Percentiles rank a stretch among this genome's conserved stretches.
Conservation (phyloP, 1,140 invertebrate species). For the Ceratosolen fusciceps region DNA sequence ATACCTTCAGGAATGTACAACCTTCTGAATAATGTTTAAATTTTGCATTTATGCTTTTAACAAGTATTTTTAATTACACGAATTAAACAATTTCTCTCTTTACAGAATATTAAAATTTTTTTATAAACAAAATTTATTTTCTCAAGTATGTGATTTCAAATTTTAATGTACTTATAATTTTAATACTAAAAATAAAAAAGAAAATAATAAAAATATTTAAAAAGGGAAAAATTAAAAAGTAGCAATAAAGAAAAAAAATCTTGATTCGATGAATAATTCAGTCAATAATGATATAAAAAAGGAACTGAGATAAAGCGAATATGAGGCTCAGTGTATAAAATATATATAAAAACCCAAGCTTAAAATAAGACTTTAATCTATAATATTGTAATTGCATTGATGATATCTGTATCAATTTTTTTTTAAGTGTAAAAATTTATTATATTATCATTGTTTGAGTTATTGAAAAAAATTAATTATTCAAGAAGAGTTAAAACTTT, state of each 20-base stretch:
- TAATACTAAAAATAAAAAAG: background rate
- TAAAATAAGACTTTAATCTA: conserved; percentile 18
- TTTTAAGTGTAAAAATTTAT: too few relatives aligned
- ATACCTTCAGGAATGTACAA: too few relatives aligned
- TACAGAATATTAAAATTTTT: too few relatives aligned
- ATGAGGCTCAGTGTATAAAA: background rate
- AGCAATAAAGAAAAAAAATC: background rate
- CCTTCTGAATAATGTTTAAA: too few relatives aligned
- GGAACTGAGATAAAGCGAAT: background rate
- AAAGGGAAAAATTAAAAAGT: background rate
- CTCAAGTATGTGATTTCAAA: conserved; percentile 12
- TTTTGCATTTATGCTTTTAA: too few relatives aligned
- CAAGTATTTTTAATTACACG: too few relatives aligned
- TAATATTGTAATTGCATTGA: conserved; percentile 1
- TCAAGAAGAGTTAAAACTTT: too few relatives aligned
- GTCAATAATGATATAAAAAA: conserved; percentile 22
- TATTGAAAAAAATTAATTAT: too few relatives aligned
- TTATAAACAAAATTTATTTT: conserved; percentile 34
- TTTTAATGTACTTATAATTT: conserved; percentile 15
- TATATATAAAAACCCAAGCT: background rate
- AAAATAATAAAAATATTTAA: background rate
- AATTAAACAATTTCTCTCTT: too few relatives aligned
- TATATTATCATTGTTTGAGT: too few relatives aligned
- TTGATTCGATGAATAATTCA: conserved; percentile 39
- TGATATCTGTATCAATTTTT: too few relatives aligned